Conservation (phyloP, 2,113 vertebrate genomes). For the Cephalopholis sonnerati region DNA sequence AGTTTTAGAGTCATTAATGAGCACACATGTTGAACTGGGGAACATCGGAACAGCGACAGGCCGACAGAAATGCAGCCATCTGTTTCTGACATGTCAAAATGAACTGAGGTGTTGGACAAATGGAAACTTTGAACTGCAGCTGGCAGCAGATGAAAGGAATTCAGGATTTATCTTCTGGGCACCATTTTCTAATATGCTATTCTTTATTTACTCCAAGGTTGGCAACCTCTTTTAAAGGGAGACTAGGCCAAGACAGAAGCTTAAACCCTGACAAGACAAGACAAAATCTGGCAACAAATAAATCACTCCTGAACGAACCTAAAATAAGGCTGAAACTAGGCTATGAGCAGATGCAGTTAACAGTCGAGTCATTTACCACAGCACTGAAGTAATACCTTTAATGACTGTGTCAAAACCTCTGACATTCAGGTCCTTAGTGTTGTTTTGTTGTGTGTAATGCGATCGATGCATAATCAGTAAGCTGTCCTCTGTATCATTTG, state of each 20-base stretch:
- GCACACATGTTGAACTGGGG: too few species aligned
- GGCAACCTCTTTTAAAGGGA: not conserved
- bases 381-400: not conserved
- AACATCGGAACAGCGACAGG: too few species aligned
- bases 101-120: too few species aligned
- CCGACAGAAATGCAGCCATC: not conserved
- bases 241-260: not conserved
- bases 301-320: not conserved
- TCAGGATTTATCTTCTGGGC: not conserved
- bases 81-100: not conserved
- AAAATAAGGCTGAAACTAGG: not conserved
- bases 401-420: not conserved
- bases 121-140: slow-evolving; percentile 3
- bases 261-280: not conserved
- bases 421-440: not conserved
- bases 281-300: not conserved
- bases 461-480: not conserved
- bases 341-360: not conserved
- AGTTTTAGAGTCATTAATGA: too few species aligned
- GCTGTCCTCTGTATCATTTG: slow-evolving; percentile 21
- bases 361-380: not conserved
- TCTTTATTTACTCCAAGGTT: not conserved
- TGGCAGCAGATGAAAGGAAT: not conserved
- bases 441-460: not conserved
- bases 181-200: not conserved